Evolutionary conservation across 2,797 vertebrate genomes (phyloP).

Genomic region (Bucorvus abyssinicus): DNA sequence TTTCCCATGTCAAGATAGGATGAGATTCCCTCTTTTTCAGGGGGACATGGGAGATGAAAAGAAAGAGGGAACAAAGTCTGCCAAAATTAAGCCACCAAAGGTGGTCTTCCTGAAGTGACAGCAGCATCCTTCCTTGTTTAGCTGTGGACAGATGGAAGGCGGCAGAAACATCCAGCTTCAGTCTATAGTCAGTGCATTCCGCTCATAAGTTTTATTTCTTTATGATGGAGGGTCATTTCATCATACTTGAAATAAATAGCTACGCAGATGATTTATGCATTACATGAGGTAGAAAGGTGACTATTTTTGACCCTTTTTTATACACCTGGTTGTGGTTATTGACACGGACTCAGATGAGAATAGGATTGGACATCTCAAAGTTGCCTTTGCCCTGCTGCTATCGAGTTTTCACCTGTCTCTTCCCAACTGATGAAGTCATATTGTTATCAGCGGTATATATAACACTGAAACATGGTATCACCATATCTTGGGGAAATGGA

Average conservation of each 20-base stretch:
- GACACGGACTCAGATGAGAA: not conserved
- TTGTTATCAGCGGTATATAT: constrained; percentile 9
- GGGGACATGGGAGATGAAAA: not conserved
- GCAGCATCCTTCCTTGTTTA: not conserved
- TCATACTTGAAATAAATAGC: constrained; percentile 10
- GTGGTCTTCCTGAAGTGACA: not conserved
- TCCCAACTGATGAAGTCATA: constrained; percentile 13
- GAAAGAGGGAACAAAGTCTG: not conserved
- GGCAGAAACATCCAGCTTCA: not conserved
- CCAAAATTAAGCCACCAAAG: not conserved
- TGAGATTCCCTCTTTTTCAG: not conserved
- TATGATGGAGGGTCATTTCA: not conserved
- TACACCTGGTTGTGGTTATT: not conserved
- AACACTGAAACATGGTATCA: constrained; percentile 32
- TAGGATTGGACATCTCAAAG: not conserved
- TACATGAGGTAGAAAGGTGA: not conserved
- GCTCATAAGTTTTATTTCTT: constrained; percentile 17
- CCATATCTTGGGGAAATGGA: constrained; percentile 59
- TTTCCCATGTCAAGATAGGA: not conserved
- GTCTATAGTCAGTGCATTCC: not conserved
- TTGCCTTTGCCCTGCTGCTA: not conserved
- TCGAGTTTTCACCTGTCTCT: constrained; percentile 27
- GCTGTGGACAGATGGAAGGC: not conserved
- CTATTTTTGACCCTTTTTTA: constrained; percentile 4
- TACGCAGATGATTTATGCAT: constrained; percentile 21